Evolutionary conservation across 1,140 invertebrate species (phyloP), one percentile per base, ranked within the genome.

Genomic region (Ectropis grisescens): DNA sequence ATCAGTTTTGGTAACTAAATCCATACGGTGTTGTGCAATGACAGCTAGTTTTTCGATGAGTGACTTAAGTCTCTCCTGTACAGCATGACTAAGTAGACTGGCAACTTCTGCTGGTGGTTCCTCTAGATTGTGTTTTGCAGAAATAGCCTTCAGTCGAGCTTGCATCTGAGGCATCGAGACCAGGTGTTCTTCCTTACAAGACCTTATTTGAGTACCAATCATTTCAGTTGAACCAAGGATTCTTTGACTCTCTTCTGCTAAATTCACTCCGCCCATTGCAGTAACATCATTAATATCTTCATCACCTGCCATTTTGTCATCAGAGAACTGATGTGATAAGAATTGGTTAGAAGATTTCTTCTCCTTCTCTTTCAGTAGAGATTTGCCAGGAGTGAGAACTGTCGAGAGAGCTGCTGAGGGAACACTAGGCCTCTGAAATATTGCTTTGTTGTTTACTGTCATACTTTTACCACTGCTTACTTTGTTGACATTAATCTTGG

Each of bases 261-360:
- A 85, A 83, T 99, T 99, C 9, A 99, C 96, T 13, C 97, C 97
- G 53, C 97, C 97, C 97, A 99, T 99, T 3, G 96, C 96, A 12
- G 97, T 96, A 0, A 99, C 97, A 86, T 99, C 97, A 66, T 98
- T 99, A 48, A 99, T 98, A 19, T 80, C 75, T 23, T 80, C 75
- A 41, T 76, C 71, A 0, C 68, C 75, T 0, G 71, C 67, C 75
- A 80, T 76, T 43, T 76, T 80, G 36, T 76, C 71, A 34, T 80
- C 71, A 1, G 48, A 59, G 29, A 58, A 74, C 29, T 56, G 67
- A 10, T 60, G 48, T 7, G 56, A 42, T n/a, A n/a, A n/a, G n/a
- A n/a, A n/a, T 36, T 52, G 74, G 34, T 64, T 65, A 19, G 51
- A 42, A 0, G 56, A 33, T 33, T 68, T 76, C 52, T 66, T 80